phyloP scores from a whole-genome alignment of 2,888 invertebrate species.

The Augochlorella aurata region DNA sequence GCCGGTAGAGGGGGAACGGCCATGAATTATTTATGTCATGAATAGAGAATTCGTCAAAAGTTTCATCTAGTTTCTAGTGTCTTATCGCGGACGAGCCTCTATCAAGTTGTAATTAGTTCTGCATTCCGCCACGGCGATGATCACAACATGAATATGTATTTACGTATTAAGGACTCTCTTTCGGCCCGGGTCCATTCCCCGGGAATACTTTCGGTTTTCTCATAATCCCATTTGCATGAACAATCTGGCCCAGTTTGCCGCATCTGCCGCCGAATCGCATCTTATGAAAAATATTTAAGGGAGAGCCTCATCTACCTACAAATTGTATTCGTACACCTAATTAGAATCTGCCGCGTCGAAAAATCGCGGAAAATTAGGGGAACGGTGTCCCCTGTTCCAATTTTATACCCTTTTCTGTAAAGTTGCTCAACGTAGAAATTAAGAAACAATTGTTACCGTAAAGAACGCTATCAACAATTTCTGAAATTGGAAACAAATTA shows the following conservation, averaged over 20 bases:
- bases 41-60: constrained; percentile 55
- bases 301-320: not conserved
- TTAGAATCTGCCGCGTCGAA: not conserved
- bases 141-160: constrained; percentile 76
- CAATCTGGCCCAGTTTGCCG: not conserved
- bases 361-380: not conserved
- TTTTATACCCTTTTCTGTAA: too few species aligned
- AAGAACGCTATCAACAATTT: too few species aligned
- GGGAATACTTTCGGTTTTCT: constrained; percentile 17
- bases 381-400: too few species aligned
- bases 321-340: not conserved
- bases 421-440: too few species aligned
- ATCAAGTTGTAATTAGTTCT: constrained; percentile 66
- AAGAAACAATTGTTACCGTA: too few species aligned
- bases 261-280: not conserved
- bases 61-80: constrained; percentile 35
- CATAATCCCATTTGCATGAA: constrained; percentile 40
- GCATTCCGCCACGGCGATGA: constrained; percentile 63
- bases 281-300: not conserved
- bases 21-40: constrained; percentile 60
- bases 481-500: too few species aligned
- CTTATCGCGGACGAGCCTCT: constrained; percentile 39
- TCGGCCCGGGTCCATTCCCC: constrained; percentile 4
- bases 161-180: constrained; percentile 67
- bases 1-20: not conserved